Evolutionary conservation across 2,113 vertebrate genomes (phyloP), one percentile per base, ranked within the genome.

Genomic region (Alces alces): DNA sequence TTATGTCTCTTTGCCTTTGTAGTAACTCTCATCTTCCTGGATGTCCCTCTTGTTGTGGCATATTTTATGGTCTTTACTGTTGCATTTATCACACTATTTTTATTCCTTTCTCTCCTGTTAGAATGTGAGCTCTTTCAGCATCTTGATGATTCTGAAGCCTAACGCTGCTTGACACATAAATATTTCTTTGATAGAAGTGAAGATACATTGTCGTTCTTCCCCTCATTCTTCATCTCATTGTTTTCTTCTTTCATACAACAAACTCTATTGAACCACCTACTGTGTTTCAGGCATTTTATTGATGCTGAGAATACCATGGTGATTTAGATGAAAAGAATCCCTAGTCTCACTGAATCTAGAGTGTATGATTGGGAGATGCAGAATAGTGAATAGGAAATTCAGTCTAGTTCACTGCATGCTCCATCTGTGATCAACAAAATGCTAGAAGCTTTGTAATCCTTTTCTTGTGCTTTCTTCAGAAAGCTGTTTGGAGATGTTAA

Each of bases 401-500:
- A 45, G 0, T 87, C 33, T 21, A 79, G 19, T 64, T 12, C 33
- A 12, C 52, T 86, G 47, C 36, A 33, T 50, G n/a, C 16, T 79
- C 47, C 60, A 28, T 82, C 80, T 93, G 76, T 93, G 47, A 70
- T 47, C 54, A 57, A 43, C 90, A 93, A 15, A 86, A 88, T 79
- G 73, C 33, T 30, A 70, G 60, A 83, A 85, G 47, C 55, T 92
- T 57, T 93, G 47, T 93, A 64, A 86, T 30, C 96, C 90, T 92
- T 84, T 93, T 89, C 80, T 86, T 93, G 10, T 82, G 28, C 33
- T 93, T 83, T 95, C 28, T 91, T 96, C 19, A 84, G 4, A 91
- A 88, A 86, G 36, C 64, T 97, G 47, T 96, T 82, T 89, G 89
- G 7, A 91, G 43, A 83, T 96, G 25, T 82, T 93, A 86, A 86